Evolutionary conservation across 2,797 vertebrate species (phyloP), one percentile per base, ranked within the genome.

Genomic region (Manis javanica): DNA sequence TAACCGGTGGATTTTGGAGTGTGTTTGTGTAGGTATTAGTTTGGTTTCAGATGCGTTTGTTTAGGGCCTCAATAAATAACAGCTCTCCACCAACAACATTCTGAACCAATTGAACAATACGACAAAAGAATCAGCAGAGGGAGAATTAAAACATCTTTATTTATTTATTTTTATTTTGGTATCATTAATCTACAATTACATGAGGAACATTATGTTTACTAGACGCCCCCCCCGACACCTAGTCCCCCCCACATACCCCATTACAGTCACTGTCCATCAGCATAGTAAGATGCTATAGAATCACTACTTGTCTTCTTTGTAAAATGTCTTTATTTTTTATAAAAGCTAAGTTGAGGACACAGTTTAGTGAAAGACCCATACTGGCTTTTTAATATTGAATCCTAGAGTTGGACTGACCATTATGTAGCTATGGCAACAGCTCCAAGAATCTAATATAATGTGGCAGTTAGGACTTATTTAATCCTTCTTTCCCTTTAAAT

Each of bases 391-490:
- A 71, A 77, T 46, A 85, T 13, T 85, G 79, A 82, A 23, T n/a
- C 29, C 16, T 74, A 24, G 34, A 89, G 57, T 49, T n/a, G 34
- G 16, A 59, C 39, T 57, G 49, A 66, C 34, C 68, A 81, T 59
- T 63, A 81, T 59, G 34, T 88, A 81, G 59, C 21, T 55, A 49
- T 24, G 15, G 42, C 5, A 68, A 75, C 46, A 85, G 79, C 29
- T 82, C 46, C 49, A 78, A 83, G n/a, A 87, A 64, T 86, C 66
- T 77, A 86, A 57, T 34, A 39, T 37, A 75, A 84, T 49, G 14
- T n/a, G 87, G 90, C 42, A 93, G 19, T 85, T 66, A 57, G 3
- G 55, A 15, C 15, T 91, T 92, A 69, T 59, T 77, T 88, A 84
- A 84, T 91, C 69, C 37, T 49, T 81, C n/a, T 84, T 86, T 78